A percentile compares a stretch with the other conserved stretches of the same genome.
Evolutionary conservation across 2,797 vertebrate genomes (phyloP).

Genomic region (Manis pentadactyla): DNA sequence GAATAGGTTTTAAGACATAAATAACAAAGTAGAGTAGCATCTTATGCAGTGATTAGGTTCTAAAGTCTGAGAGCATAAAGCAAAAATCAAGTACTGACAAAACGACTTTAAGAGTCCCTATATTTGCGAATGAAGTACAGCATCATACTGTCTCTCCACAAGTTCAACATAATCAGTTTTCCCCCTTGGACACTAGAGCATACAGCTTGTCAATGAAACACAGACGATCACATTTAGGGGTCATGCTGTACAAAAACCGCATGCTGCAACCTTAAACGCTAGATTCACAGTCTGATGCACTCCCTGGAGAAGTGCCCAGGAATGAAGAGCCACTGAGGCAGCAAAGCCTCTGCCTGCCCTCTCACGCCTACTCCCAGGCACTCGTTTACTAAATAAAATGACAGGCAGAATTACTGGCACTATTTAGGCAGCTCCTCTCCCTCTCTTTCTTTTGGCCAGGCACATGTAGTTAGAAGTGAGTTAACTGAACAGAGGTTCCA

Average conservation of each 20-base stretch:
- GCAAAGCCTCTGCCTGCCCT: background rate
- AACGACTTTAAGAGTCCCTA: constrained; percentile 39
- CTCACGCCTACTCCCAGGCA: background rate
- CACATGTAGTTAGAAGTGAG: background rate
- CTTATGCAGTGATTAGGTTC: background rate
- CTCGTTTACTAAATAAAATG: background rate
- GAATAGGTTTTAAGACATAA: constrained; percentile 38
- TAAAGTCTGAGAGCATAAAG: constrained; percentile 24
- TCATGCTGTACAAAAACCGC: background rate
- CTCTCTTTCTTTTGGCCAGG: background rate
- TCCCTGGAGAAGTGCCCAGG: background rate
- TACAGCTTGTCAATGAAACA: background rate
- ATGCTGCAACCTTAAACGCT: background rate
- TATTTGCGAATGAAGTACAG: background rate
- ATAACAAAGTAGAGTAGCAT: background rate
- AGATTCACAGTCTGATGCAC: background rate
- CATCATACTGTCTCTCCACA: background rate
- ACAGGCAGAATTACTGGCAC: background rate
- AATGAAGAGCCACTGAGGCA: background rate
- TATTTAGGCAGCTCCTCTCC: background rate
- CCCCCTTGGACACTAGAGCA: background rate
- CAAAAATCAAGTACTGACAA: constrained; percentile 54
- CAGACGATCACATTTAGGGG: background rate
- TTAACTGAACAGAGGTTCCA: constrained; percentile 16
- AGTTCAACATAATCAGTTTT: background rate